Base-by-base conservation (phyloP, 2,888 invertebrate genomes). In the Eilema depressum region DNA sequence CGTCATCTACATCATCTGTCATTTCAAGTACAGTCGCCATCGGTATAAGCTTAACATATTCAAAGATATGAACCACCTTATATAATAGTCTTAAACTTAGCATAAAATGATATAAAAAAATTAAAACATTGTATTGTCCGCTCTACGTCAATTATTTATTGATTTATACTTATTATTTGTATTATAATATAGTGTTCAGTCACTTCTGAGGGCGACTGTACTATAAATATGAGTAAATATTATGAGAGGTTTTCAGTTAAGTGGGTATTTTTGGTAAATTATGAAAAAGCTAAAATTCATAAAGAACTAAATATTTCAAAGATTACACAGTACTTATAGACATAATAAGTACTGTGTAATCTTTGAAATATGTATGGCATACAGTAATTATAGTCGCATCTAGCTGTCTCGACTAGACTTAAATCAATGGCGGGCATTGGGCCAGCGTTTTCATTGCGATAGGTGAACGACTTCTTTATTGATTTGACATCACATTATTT, bases 391-490 rank as follows among this genome's bases (percentile, higher is more conserved):
- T 60, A 41, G 60, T 53, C 17, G 26, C 60, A 53, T 64, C 62
- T 77, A 28, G 37, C 14, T 41, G 23, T 60, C 63, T 69, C 23
- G 17, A 30, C 60, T 62, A 23, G n/a, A 30, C 37, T 59, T 23
- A 62, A 74, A 70, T 74, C 87, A 89, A 82, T 86, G 80, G 71
- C 83, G 83, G 79, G 75, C 83, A 82, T 83, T 88, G 80, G 85
- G 82, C 83, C 85, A 72, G 69, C 80, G 76, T 80, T 83, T 82
- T 83, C 82, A 86, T 82, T 78, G 79, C 77, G 82, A 76, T 88
- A 88, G 92, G 92, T 93, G 92, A 94, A 93, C 80, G 93, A 90
- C 93, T 91, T 81, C 79, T 92, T 92, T 92, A 94, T 93, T 91
- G 89, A 84, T 83, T 85, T 88, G 89, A 90, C 89, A 89, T 90